Evolutionary conservation across 1,140 invertebrate species (phyloP).

Genomic region (Anadara kagoshimensis): DNA sequence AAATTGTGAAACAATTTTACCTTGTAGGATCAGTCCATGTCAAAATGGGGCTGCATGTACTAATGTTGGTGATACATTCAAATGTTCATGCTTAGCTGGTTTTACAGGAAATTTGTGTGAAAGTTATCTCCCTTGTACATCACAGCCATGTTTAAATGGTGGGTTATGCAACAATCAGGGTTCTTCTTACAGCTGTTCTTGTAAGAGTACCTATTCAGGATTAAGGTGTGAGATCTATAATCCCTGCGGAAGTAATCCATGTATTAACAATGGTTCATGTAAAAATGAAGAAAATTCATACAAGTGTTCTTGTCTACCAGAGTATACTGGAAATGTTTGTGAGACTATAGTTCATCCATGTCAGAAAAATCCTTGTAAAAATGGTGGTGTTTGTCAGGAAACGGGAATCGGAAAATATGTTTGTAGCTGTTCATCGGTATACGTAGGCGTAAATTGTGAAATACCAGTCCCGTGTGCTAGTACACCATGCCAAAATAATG

Average conservation of each 20-base stretch:
- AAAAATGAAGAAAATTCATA: not conserved
- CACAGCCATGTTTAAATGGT: conserved; percentile 1
- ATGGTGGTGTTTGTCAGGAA: too few species aligned
- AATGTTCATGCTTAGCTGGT: too few species aligned
- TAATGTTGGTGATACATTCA: too few species aligned
- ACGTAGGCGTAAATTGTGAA: conserved; percentile 5
- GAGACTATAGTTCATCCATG: too few species aligned
- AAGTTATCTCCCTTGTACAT: not conserved
- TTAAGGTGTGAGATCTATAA: not conserved
- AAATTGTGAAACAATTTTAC: too few species aligned
- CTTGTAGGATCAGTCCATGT: too few species aligned
- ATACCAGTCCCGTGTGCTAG: not conserved
- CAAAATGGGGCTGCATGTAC: too few species aligned
- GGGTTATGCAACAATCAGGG: not conserved
- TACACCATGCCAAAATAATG: not conserved
- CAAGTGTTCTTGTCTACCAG: conserved; percentile 4
- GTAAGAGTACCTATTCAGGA: not conserved
- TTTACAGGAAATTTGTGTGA: too few species aligned
- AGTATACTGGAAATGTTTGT: not conserved
- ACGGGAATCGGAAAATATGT: too few species aligned
- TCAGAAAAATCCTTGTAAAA: too few species aligned
- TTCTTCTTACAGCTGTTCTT: not conserved
- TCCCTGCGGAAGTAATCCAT: not conserved
- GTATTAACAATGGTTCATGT: conserved; percentile 3
- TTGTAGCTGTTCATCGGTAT: too few species aligned